A percentile compares a stretch with the other conserved stretches of the same genome.
Conservation (phyloP, 37 sponge, comb jelly and placozoan species). For the Corticium candelabrum region DNA sequence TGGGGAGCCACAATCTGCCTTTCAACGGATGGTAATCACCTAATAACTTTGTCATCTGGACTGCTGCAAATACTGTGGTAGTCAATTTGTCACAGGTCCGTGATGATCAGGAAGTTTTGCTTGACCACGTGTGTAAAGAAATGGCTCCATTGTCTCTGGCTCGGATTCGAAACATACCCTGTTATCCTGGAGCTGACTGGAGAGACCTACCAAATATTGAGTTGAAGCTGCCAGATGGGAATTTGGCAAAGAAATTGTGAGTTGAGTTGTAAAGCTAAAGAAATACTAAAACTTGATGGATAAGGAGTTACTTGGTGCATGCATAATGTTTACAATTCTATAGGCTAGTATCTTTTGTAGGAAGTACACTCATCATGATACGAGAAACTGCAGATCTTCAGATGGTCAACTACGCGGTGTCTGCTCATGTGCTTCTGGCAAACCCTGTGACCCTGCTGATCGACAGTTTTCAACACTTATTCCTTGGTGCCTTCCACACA, state of each 20-base stretch:
- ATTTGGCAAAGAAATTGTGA: constrained; percentile 58
- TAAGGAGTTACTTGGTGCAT: not conserved
- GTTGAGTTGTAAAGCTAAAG: not conserved
- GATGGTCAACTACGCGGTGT: constrained; percentile 61
- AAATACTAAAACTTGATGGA: not conserved
- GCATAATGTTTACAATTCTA: not conserved
- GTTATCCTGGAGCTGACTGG: constrained; percentile 85
- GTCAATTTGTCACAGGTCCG: not conserved
- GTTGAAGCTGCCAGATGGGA: constrained; percentile 73
- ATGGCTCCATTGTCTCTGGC: constrained; percentile 84
- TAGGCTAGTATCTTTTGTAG: constrained; percentile 20
- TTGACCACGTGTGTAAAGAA: constrained; percentile 92
- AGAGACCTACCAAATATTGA: constrained; percentile 82
- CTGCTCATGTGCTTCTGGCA: constrained; percentile 63
- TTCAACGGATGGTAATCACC: constrained; percentile 64
- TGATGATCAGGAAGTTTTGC: not conserved
- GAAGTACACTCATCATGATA: constrained; percentile 63
- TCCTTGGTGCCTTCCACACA: constrained; percentile 95
- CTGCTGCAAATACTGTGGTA: not conserved
- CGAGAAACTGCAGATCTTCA: constrained; percentile 39
- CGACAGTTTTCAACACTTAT: constrained; percentile 80
- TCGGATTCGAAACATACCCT: constrained; percentile 75
- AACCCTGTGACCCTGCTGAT: constrained; percentile 74
- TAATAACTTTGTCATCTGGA: not conserved
- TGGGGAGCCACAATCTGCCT: constrained; percentile 68